Evolutionary conservation across 2,888 invertebrate species (phyloP).

Genomic region (Cyclophora albipunctata): DNA sequence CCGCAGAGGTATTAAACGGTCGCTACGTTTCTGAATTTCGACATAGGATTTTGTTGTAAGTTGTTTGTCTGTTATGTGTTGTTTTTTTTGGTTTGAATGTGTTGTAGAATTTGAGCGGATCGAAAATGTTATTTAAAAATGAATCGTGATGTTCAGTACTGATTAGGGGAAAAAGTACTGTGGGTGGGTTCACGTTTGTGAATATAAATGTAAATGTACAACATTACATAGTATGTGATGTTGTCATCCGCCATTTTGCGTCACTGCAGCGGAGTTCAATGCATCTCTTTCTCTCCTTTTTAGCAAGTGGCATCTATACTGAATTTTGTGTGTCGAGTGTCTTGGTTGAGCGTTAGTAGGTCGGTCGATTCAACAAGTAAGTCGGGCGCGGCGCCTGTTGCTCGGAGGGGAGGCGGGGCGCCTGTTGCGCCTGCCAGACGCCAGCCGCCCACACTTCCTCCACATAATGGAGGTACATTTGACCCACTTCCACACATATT

Average conservation of each 20-base stretch:
- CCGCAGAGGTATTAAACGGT: neutral
- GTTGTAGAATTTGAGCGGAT: no score
- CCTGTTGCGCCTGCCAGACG: constrained; percentile 72
- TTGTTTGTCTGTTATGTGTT: no score
- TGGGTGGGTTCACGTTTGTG: no score
- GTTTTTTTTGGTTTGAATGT: no score
- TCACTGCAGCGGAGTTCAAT: constrained; percentile 5
- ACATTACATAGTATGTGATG: no score
- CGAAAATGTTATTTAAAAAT: no score
- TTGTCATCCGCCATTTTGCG: constrained; percentile 10
- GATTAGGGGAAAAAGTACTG: no score
- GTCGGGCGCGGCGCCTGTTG: constrained; percentile 66
- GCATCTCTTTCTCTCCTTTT: constrained; percentile 23
- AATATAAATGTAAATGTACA: no score
- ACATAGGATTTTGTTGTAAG: no score
- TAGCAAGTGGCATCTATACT: constrained; percentile 18
- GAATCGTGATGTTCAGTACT: no score
- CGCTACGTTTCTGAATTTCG: no score
- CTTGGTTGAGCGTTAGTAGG: constrained; percentile 67
- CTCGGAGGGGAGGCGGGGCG: constrained; percentile 53
- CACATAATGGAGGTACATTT: constrained; percentile 53
- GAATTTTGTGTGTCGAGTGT: constrained; percentile 44
- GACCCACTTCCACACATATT: constrained; percentile 45
- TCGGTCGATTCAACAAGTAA: constrained; percentile 76
- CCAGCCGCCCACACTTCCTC: constrained; percentile 57